A percentile compares a stretch with the other conserved stretches of the same genome.
phyloP scores from a whole-genome alignment of 2,888 invertebrate species.

The Andricus quercusramuli region DNA sequence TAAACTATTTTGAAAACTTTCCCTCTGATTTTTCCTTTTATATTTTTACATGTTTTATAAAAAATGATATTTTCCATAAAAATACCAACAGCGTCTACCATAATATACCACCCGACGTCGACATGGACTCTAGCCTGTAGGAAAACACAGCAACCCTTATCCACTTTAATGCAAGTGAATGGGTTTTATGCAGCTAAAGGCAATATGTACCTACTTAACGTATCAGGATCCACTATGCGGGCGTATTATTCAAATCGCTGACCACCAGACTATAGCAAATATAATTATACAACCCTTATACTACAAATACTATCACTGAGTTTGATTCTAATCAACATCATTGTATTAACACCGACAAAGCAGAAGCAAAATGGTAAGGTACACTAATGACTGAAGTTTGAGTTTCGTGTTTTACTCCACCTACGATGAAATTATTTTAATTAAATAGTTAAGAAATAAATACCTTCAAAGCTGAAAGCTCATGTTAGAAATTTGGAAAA shows the following conservation, averaged over 20 bases:
- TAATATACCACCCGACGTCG: not conserved
- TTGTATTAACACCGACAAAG: not conserved
- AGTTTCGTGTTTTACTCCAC: too few species aligned
- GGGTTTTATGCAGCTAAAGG: slow-evolving; percentile 59
- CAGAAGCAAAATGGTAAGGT: not conserved
- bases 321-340: not conserved
- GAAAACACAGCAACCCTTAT: slow-evolving; percentile 26
- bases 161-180: slow-evolving; percentile 61
- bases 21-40: too few species aligned
- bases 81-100: not conserved
- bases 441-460: too few species aligned
- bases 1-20: too few species aligned
- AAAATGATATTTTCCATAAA: not conserved
- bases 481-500: too few species aligned
- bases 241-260: slow-evolving; percentile 67
- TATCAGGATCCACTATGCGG: slow-evolving; percentile 65
- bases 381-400: too few species aligned
- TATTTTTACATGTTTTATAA: too few species aligned
- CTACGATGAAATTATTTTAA: too few species aligned
- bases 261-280: slow-evolving; percentile 58
- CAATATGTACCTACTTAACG: slow-evolving; percentile 66
- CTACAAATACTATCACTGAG: not conserved
- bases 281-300: not conserved
- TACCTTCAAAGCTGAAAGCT: too few species aligned
- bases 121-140: not conserved